Evolutionary conservation across 1,140 invertebrate genomes (phyloP).

Genomic region (Heliconius hewitsoni): DNA sequence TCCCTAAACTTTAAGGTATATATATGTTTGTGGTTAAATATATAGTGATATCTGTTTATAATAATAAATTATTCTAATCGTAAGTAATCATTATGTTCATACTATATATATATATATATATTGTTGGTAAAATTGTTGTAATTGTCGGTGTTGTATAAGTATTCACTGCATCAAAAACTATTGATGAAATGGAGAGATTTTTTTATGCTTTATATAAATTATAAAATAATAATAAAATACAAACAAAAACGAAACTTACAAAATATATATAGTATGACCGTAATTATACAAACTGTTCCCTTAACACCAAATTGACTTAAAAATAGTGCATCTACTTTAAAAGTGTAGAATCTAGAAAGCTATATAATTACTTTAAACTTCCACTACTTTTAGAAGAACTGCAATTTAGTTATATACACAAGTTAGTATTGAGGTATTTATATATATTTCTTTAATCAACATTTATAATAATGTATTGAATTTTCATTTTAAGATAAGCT

Average conservation of each 20-base stretch:
- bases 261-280: background rate
- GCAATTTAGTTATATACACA: background rate
- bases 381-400: background rate
- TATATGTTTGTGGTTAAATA: background rate
- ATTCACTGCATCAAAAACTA: background rate
- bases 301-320: constrained; percentile 1
- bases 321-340: constrained; percentile 7
- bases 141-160: background rate
- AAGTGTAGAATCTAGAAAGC: background rate
- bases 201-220: too few relatives aligned
- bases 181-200: too few relatives aligned
- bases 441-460: background rate
- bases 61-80: background rate
- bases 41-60: background rate
- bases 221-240: too few relatives aligned
- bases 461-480: too few relatives aligned
- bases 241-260: background rate
- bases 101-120: background rate
- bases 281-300: background rate
- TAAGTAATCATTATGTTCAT: background rate
- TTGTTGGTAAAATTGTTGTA: too few relatives aligned
- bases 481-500: background rate
- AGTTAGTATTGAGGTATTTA: constrained; percentile 7
- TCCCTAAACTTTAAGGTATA: background rate
- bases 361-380: background rate